Conservation (phyloP, 2,888 invertebrate species). For the Eupithecia vulgata region DNA sequence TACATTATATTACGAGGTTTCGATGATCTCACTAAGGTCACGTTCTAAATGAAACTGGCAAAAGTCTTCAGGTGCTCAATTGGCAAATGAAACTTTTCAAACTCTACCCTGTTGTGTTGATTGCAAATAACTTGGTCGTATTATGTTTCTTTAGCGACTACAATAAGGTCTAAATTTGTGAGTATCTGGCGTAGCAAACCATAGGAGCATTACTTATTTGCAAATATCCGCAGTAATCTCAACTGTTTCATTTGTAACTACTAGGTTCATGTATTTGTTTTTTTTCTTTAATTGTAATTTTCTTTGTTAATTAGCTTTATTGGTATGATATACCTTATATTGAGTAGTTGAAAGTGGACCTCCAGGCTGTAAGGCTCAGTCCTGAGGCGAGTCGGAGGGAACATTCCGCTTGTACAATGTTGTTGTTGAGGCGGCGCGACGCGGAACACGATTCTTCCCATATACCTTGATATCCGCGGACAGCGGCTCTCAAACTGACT, state of each 20-base stretch:
- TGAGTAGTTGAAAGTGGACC: not conserved
- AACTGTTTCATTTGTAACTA: not conserved
- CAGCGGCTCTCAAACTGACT: slow-evolving; percentile 57
- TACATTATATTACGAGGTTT: not conserved
- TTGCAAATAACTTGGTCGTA: too few species aligned
- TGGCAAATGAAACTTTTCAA: not conserved
- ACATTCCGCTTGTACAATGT: not conserved
- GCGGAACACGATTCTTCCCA: slow-evolving; percentile 71
- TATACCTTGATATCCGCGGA: slow-evolving; percentile 69
- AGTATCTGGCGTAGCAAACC: not conserved
- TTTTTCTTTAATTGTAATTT: not conserved
- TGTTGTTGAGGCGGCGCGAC: slow-evolving; percentile 37
- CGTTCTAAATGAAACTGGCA: not conserved
- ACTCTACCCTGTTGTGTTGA: too few species aligned
- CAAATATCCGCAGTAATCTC: not conserved
- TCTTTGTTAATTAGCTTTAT: not conserved
- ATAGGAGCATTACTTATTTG: too few species aligned
- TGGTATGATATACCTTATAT: not conserved
- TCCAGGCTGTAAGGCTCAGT: not conserved
- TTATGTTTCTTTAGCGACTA: too few species aligned
- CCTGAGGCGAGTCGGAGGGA: not conserved
- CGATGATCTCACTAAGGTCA: not conserved
- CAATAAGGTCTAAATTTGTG: not conserved
- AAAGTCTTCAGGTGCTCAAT: not conserved
- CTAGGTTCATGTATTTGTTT: not conserved